These are phyloP conservation scores for Halcyon smyrnensis DNA, from an alignment of 2,797 vertebrate species.

Conservation along the genomic window DNA sequence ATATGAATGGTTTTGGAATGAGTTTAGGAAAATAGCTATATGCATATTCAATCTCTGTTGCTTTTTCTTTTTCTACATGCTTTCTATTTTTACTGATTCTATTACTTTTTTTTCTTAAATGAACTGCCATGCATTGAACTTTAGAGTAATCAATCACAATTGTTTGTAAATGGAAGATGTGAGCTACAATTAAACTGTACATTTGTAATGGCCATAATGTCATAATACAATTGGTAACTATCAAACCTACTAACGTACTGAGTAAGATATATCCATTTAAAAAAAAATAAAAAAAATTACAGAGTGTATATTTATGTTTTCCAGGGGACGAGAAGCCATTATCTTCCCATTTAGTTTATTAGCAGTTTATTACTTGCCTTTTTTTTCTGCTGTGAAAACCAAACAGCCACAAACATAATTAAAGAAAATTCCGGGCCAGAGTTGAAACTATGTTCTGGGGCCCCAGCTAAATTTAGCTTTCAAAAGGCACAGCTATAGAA, in stretches of 20 bases:
- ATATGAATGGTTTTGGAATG: conserved; percentile 7
- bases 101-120: background rate
- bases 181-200: background rate
- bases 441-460: background rate
- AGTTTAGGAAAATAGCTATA: background rate
- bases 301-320: background rate
- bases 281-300: background rate
- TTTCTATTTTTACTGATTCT: background rate
- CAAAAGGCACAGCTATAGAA: background rate
- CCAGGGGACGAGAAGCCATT: background rate
- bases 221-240: background rate
- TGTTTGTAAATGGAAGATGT: background rate
- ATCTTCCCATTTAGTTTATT: background rate
- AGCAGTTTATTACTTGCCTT: background rate
- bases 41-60: background rate
- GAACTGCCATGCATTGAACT: background rate
- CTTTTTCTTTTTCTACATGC: background rate
- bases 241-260: background rate
- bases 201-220: background rate
- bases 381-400: background rate
- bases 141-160: background rate
- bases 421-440: background rate
- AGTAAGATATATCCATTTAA: background rate
- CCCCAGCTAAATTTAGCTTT: background rate
- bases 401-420: background rate